Percentiles rank a stretch among this genome's conserved stretches.
These are phyloP conservation scores for Callorhinus ursinus DNA, from an alignment of 2,113 vertebrate genomes.

Conservation along the genomic window DNA sequence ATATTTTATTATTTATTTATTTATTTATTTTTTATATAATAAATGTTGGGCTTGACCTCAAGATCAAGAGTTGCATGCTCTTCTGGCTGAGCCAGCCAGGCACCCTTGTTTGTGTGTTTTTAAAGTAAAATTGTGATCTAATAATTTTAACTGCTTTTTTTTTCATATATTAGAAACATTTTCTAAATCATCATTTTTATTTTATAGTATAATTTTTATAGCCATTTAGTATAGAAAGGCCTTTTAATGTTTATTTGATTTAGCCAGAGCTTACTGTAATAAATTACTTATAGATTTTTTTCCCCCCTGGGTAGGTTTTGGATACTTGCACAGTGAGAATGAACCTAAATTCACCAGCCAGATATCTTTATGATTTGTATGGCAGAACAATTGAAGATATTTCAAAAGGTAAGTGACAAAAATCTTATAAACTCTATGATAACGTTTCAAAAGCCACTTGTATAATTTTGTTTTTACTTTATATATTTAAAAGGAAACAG, in stretches of 20 bases:
- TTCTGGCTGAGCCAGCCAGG: background rate
- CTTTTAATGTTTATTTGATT: slow-evolving; percentile 14
- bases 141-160: slow-evolving; percentile 29
- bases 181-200: slow-evolving; percentile 46
- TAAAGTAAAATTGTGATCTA: background rate
- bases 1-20: background rate
- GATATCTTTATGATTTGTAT: slow-evolving; percentile 51
- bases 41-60: background rate
- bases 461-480: slow-evolving; percentile 24
- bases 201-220: slow-evolving; percentile 9
- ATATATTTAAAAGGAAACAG: background rate
- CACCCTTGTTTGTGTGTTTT: background rate
- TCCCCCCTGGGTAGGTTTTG: slow-evolving; percentile 72
- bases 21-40: background rate
- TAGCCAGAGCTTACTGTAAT: background rate
- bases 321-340: slow-evolving; percentile 74
- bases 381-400: slow-evolving; percentile 74
- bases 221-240: background rate
- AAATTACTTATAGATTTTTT: background rate
- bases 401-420: slow-evolving; percentile 69
- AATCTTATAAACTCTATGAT: slow-evolving; percentile 42
- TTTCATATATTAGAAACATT: slow-evolving; percentile 10
- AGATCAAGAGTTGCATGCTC: background rate
- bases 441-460: slow-evolving; percentile 25
- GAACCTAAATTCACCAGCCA: slow-evolving; percentile 67